phyloP scores from a whole-genome alignment of 92 coral and sea anemone species.

The Chrysogorgia sp. region DNA sequence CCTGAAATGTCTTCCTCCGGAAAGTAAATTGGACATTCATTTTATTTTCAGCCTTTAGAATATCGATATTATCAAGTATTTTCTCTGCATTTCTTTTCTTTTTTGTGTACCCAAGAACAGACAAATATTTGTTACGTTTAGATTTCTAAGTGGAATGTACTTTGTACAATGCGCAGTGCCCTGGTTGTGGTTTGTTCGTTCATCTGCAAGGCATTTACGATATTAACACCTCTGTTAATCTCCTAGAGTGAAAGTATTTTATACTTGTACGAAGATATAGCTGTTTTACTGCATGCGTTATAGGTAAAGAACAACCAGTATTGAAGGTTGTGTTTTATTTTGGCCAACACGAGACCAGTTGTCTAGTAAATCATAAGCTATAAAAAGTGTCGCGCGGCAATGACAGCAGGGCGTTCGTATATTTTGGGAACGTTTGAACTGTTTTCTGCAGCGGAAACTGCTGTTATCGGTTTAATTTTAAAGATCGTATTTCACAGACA shows the following conservation, averaged over 20 bases:
- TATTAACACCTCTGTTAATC: not conserved
- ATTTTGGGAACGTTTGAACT: conserved; percentile 5
- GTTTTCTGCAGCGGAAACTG: conserved; percentile 40
- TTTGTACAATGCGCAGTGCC: not conserved
- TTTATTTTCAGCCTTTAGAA: not conserved
- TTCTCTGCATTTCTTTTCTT: not conserved
- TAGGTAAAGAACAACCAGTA: not conserved
- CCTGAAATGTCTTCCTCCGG: not conserved
- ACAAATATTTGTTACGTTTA: conserved; percentile 6
- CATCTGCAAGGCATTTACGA: not conserved
- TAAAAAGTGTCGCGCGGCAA: conserved; percentile 6
- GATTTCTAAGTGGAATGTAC: conserved; percentile 6
- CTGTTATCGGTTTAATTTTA: conserved; percentile 46
- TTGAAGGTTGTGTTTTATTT: not conserved
- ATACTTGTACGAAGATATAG: conserved; percentile 1
- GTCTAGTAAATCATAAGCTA: not conserved
- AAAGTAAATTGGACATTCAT: not conserved
- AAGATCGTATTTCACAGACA: conserved; percentile 48
- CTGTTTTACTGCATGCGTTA: no score
- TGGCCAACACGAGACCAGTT: conserved; percentile 11
- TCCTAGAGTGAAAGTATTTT: conserved; percentile 5
- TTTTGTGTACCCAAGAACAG: conserved; percentile 13
- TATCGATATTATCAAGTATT: no score
- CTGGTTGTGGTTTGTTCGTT: not conserved
- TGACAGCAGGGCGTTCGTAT: conserved; percentile 33